Evolutionary conservation across 2,888 invertebrate species (phyloP), one percentile per base, ranked within the genome.

Genomic region (Entomobrya proxima): DNA sequence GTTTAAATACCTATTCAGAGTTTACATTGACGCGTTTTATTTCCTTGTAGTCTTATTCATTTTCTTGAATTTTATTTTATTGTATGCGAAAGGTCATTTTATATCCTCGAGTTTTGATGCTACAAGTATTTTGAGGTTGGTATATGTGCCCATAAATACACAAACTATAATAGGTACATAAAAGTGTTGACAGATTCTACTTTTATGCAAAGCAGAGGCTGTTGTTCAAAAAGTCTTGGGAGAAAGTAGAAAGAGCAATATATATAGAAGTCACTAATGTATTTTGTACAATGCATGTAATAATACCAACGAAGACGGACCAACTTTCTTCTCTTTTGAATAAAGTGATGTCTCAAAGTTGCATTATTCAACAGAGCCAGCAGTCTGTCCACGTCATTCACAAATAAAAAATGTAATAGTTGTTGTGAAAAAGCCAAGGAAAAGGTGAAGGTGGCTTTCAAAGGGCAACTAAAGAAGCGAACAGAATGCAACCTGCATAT

Each of bases 301-400:
- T 55, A 77, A 40, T 55, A 77, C 40, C 76, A 47, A 69, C 47
- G 69, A 47, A 44, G 27, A 44, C 24, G 69, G 47, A 69, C 44
- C 30, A 69, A 69, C 69, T 69, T 69, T 67, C 24, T 37, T 67
- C 40, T 37, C 52, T 55, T 75, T 82, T 44, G 64, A 75, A 82
- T 82, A 75, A 82, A 75, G 64, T 32, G 75, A 44, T 64, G 74
- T 55, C 75, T 76, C 64, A 74, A 83, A 67, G 67, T 76, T 83
- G 44, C 83, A 83, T 83, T 83, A 83, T 83, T 76, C 76, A 83
- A 76, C n/a, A 50, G 9, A 40, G 37, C 35, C 30, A 52, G 37
- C 75, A 64, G 50, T 64, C 83, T 76, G 69, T 83, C 81, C 83
- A 83, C 76, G 83, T 83, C 83, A 83, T 50, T 76, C 76, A 67